Percentiles rank a stretch among this genome's conserved stretches.
Conservation (phyloP, 2,797 vertebrate genomes). For the Alca torda region DNA sequence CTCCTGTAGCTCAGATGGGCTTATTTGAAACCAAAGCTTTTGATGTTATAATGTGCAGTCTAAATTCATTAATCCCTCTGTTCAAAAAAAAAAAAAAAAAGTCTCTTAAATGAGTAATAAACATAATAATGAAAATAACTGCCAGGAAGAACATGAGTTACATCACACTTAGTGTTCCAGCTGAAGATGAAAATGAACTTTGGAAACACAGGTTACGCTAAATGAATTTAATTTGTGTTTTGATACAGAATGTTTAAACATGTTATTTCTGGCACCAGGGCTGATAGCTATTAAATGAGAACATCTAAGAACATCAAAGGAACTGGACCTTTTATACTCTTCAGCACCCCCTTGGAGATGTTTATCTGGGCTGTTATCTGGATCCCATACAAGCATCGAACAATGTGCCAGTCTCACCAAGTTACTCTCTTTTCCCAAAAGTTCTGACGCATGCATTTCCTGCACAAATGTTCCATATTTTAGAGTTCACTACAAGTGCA, state of each 20-base stretch:
- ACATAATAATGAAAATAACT: conserved; percentile 73
- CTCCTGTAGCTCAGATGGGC: conserved; percentile 62
- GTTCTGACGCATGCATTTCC: conserved; percentile 72
- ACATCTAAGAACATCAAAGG: conserved; percentile 83
- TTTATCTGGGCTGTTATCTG: conserved; percentile 83
- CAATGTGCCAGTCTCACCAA: conserved; percentile 76
- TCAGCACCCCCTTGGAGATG: conserved; percentile 80
- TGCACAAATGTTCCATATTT: conserved; percentile 77
- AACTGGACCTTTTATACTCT: conserved; percentile 67
- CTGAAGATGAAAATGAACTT: conserved; percentile 64
- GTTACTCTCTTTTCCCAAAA: conserved; percentile 70
- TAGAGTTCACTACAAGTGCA: conserved; percentile 81
- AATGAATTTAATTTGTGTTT: conserved; percentile 66
- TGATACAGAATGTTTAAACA: conserved; percentile 75
- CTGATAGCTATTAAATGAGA: conserved; percentile 77
- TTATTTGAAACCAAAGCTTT: conserved; percentile 66
- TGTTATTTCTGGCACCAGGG: conserved; percentile 81
- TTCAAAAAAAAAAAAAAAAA: conserved; percentile 20
- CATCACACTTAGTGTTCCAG: conserved; percentile 57
- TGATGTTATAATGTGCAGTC: conserved; percentile 72
- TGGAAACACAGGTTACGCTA: conserved; percentile 55
- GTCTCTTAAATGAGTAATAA: conserved; percentile 71
- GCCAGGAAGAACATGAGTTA: conserved; percentile 65
- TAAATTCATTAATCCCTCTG: conserved; percentile 69
- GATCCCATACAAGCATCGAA: conserved; percentile 78